Conservation (phyloP, 2,797 vertebrate genomes). For the Diceros bicornis region DNA sequence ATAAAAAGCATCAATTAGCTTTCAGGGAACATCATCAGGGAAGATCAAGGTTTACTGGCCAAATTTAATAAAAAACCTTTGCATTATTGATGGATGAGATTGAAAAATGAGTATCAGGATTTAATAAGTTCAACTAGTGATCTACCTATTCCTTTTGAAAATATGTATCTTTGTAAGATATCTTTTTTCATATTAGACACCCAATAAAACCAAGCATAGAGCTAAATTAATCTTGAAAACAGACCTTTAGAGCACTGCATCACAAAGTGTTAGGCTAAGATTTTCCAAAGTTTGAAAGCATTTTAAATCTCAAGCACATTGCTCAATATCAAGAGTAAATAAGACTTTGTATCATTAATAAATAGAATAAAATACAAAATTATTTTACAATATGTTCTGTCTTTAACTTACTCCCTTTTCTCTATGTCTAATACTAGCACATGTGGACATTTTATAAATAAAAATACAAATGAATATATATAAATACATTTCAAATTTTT, state of each 20-base stretch:
- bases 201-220: conserved; percentile 44
- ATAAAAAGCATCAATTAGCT: conserved; percentile 38
- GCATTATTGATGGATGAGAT: neutral
- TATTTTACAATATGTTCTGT: conserved; percentile 32
- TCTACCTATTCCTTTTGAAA: conserved; percentile 24
- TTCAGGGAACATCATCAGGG: neutral
- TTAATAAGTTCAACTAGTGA: conserved; percentile 14
- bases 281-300: neutral
- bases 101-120: conserved; percentile 40
- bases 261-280: neutral
- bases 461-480: conserved; percentile 21
- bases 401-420: neutral
- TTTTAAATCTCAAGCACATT: conserved; percentile 7
- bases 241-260: neutral
- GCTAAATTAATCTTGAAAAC: conserved; percentile 4
- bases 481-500: neutral
- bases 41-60: conserved; percentile 18
- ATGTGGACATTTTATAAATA: neutral
- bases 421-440: neutral
- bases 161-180: conserved; percentile 12
- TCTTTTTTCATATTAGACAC: conserved; percentile 38
- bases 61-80: neutral
- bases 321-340: neutral
- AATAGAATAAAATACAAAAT: conserved; percentile 14
- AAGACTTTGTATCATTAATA: neutral